Evolutionary conservation across 2,888 invertebrate genomes (phyloP).

Genomic region (Agonopterix heracliana): DNA sequence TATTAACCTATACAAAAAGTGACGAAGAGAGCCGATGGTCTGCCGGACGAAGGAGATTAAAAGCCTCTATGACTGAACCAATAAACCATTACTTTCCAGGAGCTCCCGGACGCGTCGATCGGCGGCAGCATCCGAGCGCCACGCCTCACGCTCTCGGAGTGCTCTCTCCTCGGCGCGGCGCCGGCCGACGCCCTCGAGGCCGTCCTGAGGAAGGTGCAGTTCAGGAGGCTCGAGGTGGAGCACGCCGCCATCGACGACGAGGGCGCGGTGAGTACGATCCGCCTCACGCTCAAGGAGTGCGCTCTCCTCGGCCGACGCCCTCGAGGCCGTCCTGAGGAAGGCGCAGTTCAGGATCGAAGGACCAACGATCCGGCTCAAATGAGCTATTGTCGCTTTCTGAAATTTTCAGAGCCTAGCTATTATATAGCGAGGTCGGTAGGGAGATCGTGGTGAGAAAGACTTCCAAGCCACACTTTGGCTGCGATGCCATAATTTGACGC

Average conservation of each 20-base stretch:
- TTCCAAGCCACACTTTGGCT: no score
- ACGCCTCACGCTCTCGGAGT: conserved; percentile 74
- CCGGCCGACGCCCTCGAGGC: conserved; percentile 90
- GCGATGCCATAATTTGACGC: no score
- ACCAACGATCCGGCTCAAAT: conserved; percentile 20
- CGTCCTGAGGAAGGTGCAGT: conserved; percentile 85
- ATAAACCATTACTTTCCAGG: conserved; percentile 28
- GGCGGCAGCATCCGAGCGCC: conserved; percentile 73
- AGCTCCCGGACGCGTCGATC: conserved; percentile 50
- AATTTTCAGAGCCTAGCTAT: no score
- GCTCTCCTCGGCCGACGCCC: conserved; percentile 80
- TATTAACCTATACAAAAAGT: no score
- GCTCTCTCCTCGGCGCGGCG: conserved; percentile 77
- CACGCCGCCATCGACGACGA: conserved; percentile 83
- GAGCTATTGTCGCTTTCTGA: no score
- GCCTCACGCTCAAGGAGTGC: conserved; percentile 39
- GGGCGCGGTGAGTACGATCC: conserved; percentile 66
- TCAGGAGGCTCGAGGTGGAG: conserved; percentile 81
- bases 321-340: conserved; percentile 88
- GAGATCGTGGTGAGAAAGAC: no score
- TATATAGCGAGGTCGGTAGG: no score
- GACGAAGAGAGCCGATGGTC: no score
- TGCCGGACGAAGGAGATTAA: no score
- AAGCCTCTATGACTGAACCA: no score
- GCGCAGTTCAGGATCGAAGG: conserved; percentile 82